These are phyloP conservation scores for Orgyia antiqua DNA, from an alignment of 2,888 invertebrate genomes.

Conservation along the genomic window DNA sequence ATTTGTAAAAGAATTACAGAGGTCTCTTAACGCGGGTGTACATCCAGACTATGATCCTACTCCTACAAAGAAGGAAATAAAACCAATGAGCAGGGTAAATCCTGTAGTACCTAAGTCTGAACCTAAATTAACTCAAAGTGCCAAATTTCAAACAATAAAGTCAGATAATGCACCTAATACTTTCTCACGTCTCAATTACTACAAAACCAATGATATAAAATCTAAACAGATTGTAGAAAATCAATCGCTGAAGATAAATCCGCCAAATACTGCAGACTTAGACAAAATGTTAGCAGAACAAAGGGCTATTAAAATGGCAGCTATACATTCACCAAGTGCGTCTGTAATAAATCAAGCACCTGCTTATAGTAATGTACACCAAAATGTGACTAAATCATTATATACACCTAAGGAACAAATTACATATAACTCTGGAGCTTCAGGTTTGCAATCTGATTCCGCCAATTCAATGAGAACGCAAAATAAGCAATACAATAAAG, in stretches of 20 bases:
- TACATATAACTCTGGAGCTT: slow-evolving; percentile 11
- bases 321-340: slow-evolving; percentile 4
- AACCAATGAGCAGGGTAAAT: slow-evolving; percentile 24
- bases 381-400: slow-evolving; percentile 5
- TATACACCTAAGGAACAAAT: not conserved
- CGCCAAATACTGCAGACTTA: slow-evolving; percentile 8
- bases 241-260: slow-evolving; percentile 13
- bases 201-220: slow-evolving; percentile 57
- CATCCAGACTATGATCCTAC: slow-evolving; percentile 11
- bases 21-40: slow-evolving; percentile 44
- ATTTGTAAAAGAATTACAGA: slow-evolving; percentile 50
- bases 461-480: slow-evolving; percentile 1
- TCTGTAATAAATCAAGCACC: slow-evolving; percentile 2
- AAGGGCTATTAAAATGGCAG: slow-evolving; percentile 9
- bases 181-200: slow-evolving; percentile 61
- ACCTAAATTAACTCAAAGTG: slow-evolving; percentile 31
- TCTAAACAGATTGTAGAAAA: slow-evolving; percentile 26
- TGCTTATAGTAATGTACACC: slow-evolving; percentile 7
- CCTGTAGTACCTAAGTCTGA: slow-evolving; percentile 30
- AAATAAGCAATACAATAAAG: slow-evolving; percentile 6
- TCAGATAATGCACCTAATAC: slow-evolving; percentile 55
- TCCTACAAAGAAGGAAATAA: slow-evolving; percentile 24
- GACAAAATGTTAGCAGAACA: slow-evolving; percentile 18
- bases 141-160: slow-evolving; percentile 51
- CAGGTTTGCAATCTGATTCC: slow-evolving; percentile 8